phyloP scores from a whole-genome alignment of 1,140 invertebrate genomes.

The Scaptomyza montana region DNA sequence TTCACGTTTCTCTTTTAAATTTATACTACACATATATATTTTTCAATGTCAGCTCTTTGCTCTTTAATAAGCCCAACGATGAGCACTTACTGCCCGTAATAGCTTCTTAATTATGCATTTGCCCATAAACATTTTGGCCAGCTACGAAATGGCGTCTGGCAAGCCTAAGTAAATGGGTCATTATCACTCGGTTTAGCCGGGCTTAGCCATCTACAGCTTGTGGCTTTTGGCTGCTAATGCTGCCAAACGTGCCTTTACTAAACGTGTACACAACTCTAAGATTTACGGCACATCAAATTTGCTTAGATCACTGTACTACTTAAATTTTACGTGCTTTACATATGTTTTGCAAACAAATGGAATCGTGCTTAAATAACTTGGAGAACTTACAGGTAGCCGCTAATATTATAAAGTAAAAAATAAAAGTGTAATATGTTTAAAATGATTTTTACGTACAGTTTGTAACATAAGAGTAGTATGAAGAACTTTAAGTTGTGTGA shows the following conservation, averaged over 20 bases:
- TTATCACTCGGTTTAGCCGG: constrained; percentile 50
- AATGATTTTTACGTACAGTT: too few species aligned
- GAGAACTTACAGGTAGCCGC: not conserved
- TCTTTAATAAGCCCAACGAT: constrained; percentile 34
- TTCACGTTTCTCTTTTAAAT: not conserved
- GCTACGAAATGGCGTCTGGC: constrained; percentile 35
- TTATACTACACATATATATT: not conserved
- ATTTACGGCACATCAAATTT: constrained; percentile 35
- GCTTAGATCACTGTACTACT: constrained; percentile 11
- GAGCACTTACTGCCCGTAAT: constrained; percentile 53
- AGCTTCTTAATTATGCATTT: constrained; percentile 73
- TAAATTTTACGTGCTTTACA: constrained; percentile 31
- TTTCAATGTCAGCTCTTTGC: constrained; percentile 20
- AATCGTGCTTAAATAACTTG: not conserved
- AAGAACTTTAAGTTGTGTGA: too few species aligned
- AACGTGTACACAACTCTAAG: constrained; percentile 37
- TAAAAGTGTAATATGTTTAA: too few species aligned
- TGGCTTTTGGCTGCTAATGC: constrained; percentile 29
- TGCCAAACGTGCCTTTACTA: constrained; percentile 39
- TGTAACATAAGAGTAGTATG: too few species aligned
- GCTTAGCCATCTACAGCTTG: constrained; percentile 20
- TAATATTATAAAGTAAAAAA: too few species aligned
- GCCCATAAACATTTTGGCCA: constrained; percentile 56
- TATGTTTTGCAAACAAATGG: not conserved
- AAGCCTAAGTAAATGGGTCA: constrained; percentile 61